Base-by-base conservation (phyloP, 2,888 invertebrate species). In the Heliconius ethilla region DNA sequence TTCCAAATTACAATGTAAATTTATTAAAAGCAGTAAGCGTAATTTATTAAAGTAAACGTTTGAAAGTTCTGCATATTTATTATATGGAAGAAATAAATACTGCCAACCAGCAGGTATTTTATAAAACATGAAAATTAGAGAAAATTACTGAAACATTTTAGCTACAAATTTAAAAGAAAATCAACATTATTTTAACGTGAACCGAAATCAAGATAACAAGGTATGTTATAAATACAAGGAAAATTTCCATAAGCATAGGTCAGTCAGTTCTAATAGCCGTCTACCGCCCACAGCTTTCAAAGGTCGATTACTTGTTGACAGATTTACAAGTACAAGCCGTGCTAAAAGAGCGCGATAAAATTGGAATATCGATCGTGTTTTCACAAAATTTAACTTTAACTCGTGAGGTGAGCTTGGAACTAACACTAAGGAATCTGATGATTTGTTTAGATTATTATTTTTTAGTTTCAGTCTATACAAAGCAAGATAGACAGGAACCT, bases 321-420 rank as follows among this genome's bases (percentile, higher is more conserved):
- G 75, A 78, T 75, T 78, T 51, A 69, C 51, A n/a, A 70, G 75
- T 45, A 40, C 11, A 40, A 73, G 55, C 69, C 59, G 51, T 63
- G 69, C 70, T 78, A 70, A 78, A 75, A 78, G 78, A 75, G 51
- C 33, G 13, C 37, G 65, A 45, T 79, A 77, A 77, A 79, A 77
- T 79, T 79, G 76, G 59, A 70, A 70, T 79, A 79, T 70, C 40
- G 79, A 76, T 77, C 65, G 75, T 25, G 76, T 76, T 66, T 76
- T 67, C 70, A 70, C 67, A 45, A 72, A 75, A 75, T 70, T 76
- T 63, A 78, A n/a, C 74, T 70, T 79, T 70, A 70, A 70, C 66
- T 63, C 73, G 2, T 70, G 69, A 67, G 74, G 45, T 63, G 25
- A 51, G 33, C 10, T 66, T 69, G 72, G 59, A 59, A 72, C 15